Percentiles rank a stretch among this genome's conserved stretches.
These are phyloP conservation scores for Scortum barcoo DNA, from an alignment of 2,113 vertebrate species.

Conservation along the genomic window DNA sequence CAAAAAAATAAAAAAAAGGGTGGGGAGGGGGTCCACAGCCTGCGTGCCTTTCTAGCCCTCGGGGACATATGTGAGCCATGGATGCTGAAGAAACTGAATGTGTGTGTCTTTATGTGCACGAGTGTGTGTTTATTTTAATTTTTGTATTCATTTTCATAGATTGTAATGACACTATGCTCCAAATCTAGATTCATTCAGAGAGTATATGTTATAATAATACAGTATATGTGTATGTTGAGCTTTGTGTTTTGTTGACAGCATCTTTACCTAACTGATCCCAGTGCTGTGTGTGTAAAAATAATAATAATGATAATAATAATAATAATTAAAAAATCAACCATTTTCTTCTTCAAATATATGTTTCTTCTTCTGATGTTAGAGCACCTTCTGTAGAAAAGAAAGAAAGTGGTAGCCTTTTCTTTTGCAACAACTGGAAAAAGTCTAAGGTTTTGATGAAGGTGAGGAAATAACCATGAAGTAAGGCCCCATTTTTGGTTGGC, in stretches of 20 bases:
- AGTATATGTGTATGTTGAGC: background rate
- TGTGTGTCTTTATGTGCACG: background rate
- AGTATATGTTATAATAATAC: no score
- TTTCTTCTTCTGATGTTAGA: background rate
- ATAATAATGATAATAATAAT: background rate
- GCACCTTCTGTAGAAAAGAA: background rate
- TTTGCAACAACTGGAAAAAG: background rate
- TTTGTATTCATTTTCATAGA: background rate
- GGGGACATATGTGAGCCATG: conserved; percentile 74
- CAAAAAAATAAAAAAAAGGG: conserved; percentile 4
- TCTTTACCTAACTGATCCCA: background rate
- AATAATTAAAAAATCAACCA: background rate
- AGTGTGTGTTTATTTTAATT: background rate
- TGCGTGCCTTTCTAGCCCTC: conserved; percentile 83
- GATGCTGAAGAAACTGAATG: conserved; percentile 57
- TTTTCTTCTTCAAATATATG: background rate
- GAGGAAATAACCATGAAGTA: background rate
- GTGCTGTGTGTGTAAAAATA: background rate
- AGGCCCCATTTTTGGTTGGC: background rate
- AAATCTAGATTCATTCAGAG: background rate
- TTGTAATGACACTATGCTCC: background rate
- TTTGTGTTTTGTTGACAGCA: background rate
- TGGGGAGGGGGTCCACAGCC: conserved; percentile 2
- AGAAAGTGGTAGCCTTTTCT: background rate
- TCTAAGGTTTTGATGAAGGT: background rate